phyloP scores from a whole-genome alignment of 1,140 invertebrate genomes.

The Conus ventricosus region DNA sequence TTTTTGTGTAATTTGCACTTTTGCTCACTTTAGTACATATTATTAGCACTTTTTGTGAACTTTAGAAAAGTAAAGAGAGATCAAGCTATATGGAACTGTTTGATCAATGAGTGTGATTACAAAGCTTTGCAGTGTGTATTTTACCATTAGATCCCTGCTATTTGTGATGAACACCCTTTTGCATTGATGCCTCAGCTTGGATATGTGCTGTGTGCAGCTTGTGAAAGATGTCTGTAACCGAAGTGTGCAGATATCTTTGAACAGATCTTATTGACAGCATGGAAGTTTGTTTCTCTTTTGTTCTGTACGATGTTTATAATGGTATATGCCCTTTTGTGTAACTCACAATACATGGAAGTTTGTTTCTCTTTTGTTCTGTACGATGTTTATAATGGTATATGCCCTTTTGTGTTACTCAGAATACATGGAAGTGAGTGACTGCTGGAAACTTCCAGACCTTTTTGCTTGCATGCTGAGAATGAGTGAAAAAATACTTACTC shows the following conservation, averaged over 20 bases:
- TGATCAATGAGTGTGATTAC: too few species aligned
- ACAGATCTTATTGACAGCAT: background rate
- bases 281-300: too few species aligned
- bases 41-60: too few species aligned
- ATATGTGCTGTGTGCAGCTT: background rate
- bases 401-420: background rate
- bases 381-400: background rate
- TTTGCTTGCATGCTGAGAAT: background rate
- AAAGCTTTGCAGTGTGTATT: too few species aligned
- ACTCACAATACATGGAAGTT: background rate
- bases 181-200: background rate
- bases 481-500: too few species aligned
- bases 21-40: too few species aligned
- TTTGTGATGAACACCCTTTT: background rate
- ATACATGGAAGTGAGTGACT: background rate
- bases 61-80: too few species aligned
- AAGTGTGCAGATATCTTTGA: background rate
- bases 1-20: background rate
- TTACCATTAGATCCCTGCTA: too few species aligned
- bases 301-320: too few species aligned
- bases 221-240: background rate
- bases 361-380: too few species aligned
- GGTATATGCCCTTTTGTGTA: background rate
- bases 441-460: background rate
- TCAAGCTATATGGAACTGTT: too few species aligned